phyloP scores from a whole-genome alignment of 2,113 vertebrate genomes.

The Entomyzon cyanotis region DNA sequence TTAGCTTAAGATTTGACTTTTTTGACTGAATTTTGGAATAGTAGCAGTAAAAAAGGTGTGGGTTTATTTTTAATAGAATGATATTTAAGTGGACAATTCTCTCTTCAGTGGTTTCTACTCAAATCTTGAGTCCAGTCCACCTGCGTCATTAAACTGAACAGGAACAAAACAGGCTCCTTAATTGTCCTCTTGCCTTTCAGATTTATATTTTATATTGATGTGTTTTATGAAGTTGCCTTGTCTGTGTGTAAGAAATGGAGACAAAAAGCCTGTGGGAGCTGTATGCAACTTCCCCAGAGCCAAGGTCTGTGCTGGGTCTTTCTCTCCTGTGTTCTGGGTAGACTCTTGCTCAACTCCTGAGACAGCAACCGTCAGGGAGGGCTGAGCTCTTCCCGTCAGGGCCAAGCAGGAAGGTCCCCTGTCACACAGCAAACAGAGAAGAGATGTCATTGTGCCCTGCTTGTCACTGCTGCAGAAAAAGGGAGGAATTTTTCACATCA shows the following conservation, averaged over 20 bases:
- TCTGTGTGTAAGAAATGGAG: neutral
- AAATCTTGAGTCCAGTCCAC: neutral
- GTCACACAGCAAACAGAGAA: neutral
- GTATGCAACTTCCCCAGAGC: neutral
- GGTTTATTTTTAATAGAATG: neutral
- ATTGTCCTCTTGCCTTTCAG: neutral
- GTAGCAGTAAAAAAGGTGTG: neutral
- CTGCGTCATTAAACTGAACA: neutral
- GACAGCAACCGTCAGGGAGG: neutral
- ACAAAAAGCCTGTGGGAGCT: neutral
- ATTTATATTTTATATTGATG: neutral
- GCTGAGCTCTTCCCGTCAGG: neutral
- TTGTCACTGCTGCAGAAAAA: neutral
- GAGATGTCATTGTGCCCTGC: neutral
- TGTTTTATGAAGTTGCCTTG: neutral
- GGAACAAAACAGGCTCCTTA: neutral
- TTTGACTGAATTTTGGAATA: neutral
- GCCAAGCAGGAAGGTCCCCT: neutral
- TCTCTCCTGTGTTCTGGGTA: no score
- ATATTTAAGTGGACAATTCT: neutral
- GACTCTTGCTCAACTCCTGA: neutral
- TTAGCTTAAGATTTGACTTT: neutral
- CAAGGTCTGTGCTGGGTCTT: neutral
- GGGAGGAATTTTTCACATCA: neutral
- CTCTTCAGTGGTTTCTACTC: neutral